phyloP scores from a whole-genome alignment of 2,113 vertebrate genomes.

The Pycnonotus jocosus region DNA sequence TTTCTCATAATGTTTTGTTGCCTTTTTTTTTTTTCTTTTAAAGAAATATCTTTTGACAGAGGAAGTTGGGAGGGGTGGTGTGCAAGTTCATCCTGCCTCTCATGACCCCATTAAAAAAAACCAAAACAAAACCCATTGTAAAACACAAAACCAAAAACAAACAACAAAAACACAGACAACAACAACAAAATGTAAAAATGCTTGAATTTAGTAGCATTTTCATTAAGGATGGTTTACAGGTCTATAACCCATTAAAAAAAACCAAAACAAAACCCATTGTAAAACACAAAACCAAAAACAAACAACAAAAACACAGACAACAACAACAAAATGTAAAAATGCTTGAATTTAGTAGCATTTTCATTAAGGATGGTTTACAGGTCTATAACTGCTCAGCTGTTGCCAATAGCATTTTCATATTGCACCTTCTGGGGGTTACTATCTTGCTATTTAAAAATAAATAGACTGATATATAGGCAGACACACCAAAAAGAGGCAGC shows the following conservation, averaged over 20 bases:
- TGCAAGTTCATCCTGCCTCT: background rate
- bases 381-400: background rate
- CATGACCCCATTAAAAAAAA: background rate
- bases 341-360: background rate
- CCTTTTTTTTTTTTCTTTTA: background rate
- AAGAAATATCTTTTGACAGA: background rate
- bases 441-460: conserved; percentile 57
- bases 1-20: background rate
- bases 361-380: background rate
- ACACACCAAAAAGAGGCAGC: background rate
- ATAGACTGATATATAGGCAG: conserved; percentile 57
- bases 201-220: background rate
- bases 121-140: too few species aligned
- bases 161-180: background rate
- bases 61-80: background rate
- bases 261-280: rapidly evolving
- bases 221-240: background rate
- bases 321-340: background rate
- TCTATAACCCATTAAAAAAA: background rate
- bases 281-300: rapidly evolving
- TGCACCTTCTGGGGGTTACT: conserved; percentile 5
- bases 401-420: background rate
- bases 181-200: background rate
- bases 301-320: background rate
- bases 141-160: background rate